A percentile compares a stretch with the other conserved stretches of the same genome.
Evolutionary conservation across 2,888 invertebrate species (phyloP).

Genomic region (Drosophila neotestacea): DNA sequence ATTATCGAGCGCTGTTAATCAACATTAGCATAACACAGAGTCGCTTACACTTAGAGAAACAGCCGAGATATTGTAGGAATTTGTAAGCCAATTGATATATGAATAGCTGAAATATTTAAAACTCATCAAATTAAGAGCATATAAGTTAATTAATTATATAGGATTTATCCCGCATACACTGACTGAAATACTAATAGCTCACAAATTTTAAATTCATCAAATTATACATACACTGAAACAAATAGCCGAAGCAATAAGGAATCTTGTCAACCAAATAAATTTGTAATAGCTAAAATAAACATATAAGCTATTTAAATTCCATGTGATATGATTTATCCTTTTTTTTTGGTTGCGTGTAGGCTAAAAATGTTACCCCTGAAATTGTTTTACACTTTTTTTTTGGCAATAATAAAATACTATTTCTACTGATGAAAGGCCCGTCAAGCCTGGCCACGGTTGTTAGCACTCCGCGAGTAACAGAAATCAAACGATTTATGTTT

Average conservation of each 20-base stretch:
- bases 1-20: constrained; percentile 50
- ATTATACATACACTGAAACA: too few species aligned
- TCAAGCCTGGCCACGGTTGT: constrained; percentile 69
- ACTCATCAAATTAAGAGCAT: too few species aligned
- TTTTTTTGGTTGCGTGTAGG: neutral
- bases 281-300: neutral
- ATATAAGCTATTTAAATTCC: too few species aligned
- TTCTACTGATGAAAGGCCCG: constrained; percentile 70
- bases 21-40: constrained; percentile 49
- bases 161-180: too few species aligned
- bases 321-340: neutral
- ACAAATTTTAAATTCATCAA: neutral
- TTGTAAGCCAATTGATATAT: neutral
- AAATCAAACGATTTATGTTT: constrained; percentile 84
- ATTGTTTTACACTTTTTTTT: constrained; percentile 49
- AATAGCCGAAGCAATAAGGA: too few species aligned
- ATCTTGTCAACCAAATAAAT: too few species aligned
- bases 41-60: constrained; percentile 17
- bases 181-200: neutral
- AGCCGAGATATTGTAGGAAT: neutral
- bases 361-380: constrained; percentile 38
- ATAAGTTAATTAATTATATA: too few species aligned
- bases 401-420: constrained; percentile 38
- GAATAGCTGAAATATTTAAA: too few species aligned
- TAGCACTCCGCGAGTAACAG: constrained; percentile 56